Evolutionary conservation across 2,888 invertebrate genomes (phyloP), one percentile per base, ranked within the genome.

Genomic region (Pyralis farinalis): DNA sequence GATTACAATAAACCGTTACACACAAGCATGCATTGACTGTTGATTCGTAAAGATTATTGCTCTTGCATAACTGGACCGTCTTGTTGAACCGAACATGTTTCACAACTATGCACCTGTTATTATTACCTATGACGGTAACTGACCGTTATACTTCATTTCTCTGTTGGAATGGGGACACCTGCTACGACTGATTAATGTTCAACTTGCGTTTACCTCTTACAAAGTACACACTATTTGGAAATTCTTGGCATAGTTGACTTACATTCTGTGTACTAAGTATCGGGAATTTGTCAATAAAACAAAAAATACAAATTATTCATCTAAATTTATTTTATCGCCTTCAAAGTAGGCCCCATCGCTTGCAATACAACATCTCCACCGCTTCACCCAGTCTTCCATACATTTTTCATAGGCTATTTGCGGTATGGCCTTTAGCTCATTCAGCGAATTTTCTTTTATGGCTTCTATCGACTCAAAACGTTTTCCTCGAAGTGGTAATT

Each of bases 1-100:
- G 72, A 73, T 75, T 72, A 77, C 68, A 74, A 69, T 71, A 62
- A 66, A 74, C 79, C 75, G 83, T 84, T 85, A 85, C 71, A 61
- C 71, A 64, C 74, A 77, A 69, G 75, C 63, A 70, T 64, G 71
- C 75, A 72, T 74, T 68, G 72, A 71, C 73, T 73, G 67, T 70
- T 73, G 76, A 68, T 71, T 64, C 67, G 64, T 66, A 59, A 73
- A 81, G 78, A 84, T 85, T 75, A 80, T 67, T 49, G 54, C 48
- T 58, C 56, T 85, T 84, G 73, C 81, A 73, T 77, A 85, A 87
- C 77, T 68, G 67, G 68, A 68, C 53, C 65, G 72, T 71, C 72
- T 72, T 56, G 63, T 58, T 69, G 63, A 66, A 72, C 66, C 53
- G 55, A 68, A 69, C 74, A 64, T 68, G 79, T 76, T 81, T 74